Conservation (phyloP, 2,888 invertebrate genomes). For the Pristionchus japonicus region DNA sequence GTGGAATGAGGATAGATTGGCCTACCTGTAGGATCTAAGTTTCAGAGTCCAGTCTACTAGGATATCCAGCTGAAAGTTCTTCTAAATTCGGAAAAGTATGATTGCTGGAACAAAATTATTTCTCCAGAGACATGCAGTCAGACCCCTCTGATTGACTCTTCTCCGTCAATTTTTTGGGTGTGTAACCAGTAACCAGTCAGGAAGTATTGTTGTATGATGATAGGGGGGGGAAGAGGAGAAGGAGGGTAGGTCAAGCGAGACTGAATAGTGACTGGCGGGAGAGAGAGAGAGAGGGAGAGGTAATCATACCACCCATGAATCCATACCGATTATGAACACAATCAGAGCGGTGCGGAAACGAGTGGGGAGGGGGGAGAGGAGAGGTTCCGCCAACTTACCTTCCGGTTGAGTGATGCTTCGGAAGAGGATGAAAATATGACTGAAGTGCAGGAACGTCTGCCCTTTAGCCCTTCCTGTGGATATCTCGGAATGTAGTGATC, state of each 20-base stretch:
- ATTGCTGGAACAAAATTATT: too few species aligned
- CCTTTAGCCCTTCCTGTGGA: too few species aligned
- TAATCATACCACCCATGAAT: background rate
- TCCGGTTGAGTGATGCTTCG: background rate
- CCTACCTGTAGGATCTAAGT: background rate
- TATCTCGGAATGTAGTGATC: background rate
- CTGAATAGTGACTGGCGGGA: background rate
- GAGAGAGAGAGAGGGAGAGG: background rate
- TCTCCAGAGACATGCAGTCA: background rate
- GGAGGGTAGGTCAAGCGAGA: background rate
- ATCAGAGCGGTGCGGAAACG: conserved; percentile 17
- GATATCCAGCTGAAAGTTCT: too few species aligned
- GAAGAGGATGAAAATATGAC: background rate
- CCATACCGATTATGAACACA: conserved; percentile 36
- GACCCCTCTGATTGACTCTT: background rate
- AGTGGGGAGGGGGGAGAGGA: too few species aligned
- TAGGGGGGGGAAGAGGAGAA: background rate
- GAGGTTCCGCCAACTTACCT: background rate
- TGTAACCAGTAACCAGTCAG: conserved; percentile 17
- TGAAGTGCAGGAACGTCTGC: too few species aligned
- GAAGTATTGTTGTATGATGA: background rate
- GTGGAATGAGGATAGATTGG: background rate
- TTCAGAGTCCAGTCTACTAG: background rate
- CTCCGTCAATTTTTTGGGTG: conserved; percentile 4
- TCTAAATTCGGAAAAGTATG: too few species aligned